A percentile compares a stretch with the other conserved stretches of the same genome.
These are phyloP conservation scores for Brenthis daphne DNA, from an alignment of 2,888 invertebrate species.

Conservation along the genomic window DNA sequence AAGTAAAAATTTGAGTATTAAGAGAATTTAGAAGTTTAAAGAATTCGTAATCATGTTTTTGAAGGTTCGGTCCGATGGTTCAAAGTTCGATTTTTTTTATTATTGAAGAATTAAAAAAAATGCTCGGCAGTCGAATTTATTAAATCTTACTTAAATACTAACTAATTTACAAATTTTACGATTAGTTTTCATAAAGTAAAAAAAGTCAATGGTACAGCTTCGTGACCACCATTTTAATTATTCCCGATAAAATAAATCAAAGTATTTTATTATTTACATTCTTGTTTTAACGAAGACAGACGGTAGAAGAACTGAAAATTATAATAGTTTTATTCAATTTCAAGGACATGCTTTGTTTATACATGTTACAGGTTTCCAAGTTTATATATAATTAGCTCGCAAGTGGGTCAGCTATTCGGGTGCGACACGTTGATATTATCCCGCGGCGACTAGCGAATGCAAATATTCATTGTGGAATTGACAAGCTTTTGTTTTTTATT, in stretches of 20 bases:
- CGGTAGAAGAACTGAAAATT: not conserved
- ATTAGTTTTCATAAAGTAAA: too few species aligned
- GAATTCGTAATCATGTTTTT: too few species aligned
- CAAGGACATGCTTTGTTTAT: conserved; percentile 45
- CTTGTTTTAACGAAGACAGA: not conserved
- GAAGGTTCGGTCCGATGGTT: too few species aligned
- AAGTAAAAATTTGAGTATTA: too few species aligned
- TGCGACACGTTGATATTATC: conserved; percentile 43
- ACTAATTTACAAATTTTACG: too few species aligned
- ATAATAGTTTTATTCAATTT: conserved; percentile 14
- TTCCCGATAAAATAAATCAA: not conserved
- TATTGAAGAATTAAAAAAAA: not conserved
- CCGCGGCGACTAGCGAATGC: conserved; percentile 29
- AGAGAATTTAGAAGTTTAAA: too few species aligned
- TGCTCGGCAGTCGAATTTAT: too few species aligned
- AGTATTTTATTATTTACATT: not conserved
- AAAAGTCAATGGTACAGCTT: not conserved
- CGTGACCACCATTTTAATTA: not conserved
- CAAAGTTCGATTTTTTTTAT: too few species aligned
- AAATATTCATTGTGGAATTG: conserved; percentile 20
- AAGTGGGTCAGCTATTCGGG: conserved; percentile 57
- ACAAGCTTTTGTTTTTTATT: not conserved
- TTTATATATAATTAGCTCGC: conserved; percentile 44
- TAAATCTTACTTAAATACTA: too few species aligned
- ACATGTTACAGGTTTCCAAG: conserved; percentile 42